phyloP scores from a whole-genome alignment of 1,140 invertebrate genomes.

The Drosophila takahashii region DNA sequence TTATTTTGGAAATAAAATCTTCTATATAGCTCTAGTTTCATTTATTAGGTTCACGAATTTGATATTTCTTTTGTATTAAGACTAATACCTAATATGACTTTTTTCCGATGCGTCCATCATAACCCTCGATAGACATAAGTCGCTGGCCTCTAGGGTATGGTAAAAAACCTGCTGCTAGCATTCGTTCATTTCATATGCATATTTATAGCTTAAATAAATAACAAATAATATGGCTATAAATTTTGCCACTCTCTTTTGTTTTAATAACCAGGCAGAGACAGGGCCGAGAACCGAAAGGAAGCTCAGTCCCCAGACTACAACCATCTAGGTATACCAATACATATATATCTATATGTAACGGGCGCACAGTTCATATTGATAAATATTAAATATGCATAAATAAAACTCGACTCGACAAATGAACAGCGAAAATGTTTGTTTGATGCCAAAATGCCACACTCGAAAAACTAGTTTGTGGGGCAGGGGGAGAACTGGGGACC shows the following conservation, averaged over 20 bases:
- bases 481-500: background rate
- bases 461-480: conserved; percentile 37
- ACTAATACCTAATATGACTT: background rate
- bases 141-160: conserved; percentile 28
- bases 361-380: conserved; percentile 44
- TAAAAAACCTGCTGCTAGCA: conserved; percentile 70
- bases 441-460: conserved; percentile 48
- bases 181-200: conserved; percentile 77
- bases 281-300: conserved; percentile 8
- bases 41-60: no score
- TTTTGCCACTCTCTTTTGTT: conserved; percentile 78
- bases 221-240: conserved; percentile 81
- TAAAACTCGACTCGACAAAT: conserved; percentile 65
- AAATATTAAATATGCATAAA: conserved; percentile 80
- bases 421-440: conserved; percentile 52
- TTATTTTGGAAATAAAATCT: no score
- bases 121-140: background rate
- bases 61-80: no score
- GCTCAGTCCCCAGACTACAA: background rate
- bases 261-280: conserved; percentile 62
- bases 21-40: no score
- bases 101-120: background rate
- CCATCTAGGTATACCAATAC: conserved; percentile 22
- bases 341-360: background rate
- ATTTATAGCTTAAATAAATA: conserved; percentile 84